Base-by-base conservation (phyloP, 2,797 vertebrate genomes). In the Phataginus tricuspis region DNA sequence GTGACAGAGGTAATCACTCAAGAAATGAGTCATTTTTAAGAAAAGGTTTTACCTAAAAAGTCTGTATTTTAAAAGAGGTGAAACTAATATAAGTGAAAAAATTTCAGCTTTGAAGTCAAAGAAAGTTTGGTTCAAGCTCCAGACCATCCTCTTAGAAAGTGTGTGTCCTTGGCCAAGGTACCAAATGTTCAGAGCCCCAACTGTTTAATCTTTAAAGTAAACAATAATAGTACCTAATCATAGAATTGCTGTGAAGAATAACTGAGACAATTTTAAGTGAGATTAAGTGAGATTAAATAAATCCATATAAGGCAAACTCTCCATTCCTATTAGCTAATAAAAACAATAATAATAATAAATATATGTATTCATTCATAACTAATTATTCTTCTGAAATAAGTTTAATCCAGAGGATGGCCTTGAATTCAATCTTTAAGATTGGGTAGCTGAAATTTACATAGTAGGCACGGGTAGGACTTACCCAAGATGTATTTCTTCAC, bases 121-220 rank as follows among this genome's bases (percentile, higher is more conserved):
- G 27, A 71, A 72, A 79, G 6, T 3, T 84, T 72, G 57, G 29
- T 74, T 85, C 64, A 97, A 82, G 37, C 57, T 78, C 53, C 64
- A 84, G 23, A 79, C 37, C 27, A 61, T 94, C 11, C 42, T 77
- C 34, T 85, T 61, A 27, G 31, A 90, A 90, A 77, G 13, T 77
- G 14, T 89, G 16, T 86, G 23, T 75, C 27, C 53, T 71, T n/a
- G 27, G 42, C n/a, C 27, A 79, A 91, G 29, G 23, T 37, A 25
- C 86, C 68, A 72, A 39, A 39, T 27, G 72, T 91, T 86, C 55
- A 63, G 2, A 64, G 18, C 6, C 66, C 80, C 25, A 13, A 21
- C 39, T 94, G 87, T 92, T 84, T 69, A 87, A 90, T 68, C 27
- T 82, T 96, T 92, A 91, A 95, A 86, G 77, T 72, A 49, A 83